A percentile compares a stretch with the other conserved stretches of the same genome.
Conservation (phyloP, 2,888 invertebrate genomes). For the Rhamphomyia laevipes region DNA sequence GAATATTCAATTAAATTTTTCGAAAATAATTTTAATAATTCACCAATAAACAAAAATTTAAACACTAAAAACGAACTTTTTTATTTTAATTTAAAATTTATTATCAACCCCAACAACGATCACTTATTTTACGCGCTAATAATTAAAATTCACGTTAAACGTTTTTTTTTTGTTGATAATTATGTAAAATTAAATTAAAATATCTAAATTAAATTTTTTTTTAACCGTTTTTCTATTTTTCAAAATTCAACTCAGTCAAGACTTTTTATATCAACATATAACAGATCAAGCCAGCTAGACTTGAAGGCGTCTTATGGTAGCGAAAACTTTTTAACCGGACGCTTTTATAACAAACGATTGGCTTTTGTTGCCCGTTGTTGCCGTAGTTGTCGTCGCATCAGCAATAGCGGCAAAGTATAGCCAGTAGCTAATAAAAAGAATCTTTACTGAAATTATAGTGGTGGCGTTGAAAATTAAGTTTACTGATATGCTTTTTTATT, state of each 20-base stretch:
- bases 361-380: too few relatives aligned
- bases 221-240: background rate
- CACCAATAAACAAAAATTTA: background rate
- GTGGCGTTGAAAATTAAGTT: too few relatives aligned
- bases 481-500: too few relatives aligned
- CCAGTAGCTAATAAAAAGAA: too few relatives aligned
- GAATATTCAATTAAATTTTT: background rate
- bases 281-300: conserved; percentile 33
- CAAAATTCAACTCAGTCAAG: background rate
- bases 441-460: too few relatives aligned
- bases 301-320: conserved; percentile 39
- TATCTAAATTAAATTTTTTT: background rate
- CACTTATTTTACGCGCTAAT: too few relatives aligned
- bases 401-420: too few relatives aligned
- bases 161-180: background rate
- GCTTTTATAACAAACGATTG: conserved; percentile 30
- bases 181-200: background rate
- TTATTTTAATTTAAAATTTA: too few relatives aligned
- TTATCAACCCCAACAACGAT: too few relatives aligned
- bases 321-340: conserved; percentile 26
- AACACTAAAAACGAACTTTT: background rate
- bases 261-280: background rate
- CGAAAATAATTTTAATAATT: background rate
- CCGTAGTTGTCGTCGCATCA: too few relatives aligned
- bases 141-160: too few relatives aligned